Conservation (phyloP, 1,140 invertebrate genomes). For the Drosophila burlai region DNA sequence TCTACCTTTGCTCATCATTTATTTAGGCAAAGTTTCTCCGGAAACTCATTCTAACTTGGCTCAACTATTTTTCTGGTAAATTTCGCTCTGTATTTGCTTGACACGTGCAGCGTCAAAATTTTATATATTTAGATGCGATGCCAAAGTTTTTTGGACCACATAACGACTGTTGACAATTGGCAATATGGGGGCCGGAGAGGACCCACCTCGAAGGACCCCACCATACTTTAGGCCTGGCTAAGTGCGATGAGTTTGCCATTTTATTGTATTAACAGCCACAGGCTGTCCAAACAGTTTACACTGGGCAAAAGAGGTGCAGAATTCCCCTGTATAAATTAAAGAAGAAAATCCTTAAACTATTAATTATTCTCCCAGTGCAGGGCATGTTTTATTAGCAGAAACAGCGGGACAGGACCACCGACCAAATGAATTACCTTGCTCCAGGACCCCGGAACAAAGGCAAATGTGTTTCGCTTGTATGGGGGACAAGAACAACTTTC, state of each 20-base stretch:
- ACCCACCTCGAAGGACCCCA: background rate
- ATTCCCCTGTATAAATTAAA: too few species aligned
- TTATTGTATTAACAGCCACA: constrained; percentile 58
- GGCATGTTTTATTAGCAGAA: constrained; percentile 54
- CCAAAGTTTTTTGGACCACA: constrained; percentile 36
- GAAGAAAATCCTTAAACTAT: background rate
- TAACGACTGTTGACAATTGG: constrained; percentile 52
- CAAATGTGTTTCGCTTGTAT: constrained; percentile 52
- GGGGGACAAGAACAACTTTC: constrained; percentile 41
- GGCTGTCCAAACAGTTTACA: constrained; percentile 39
- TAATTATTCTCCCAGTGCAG: constrained; percentile 21
- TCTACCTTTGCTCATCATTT: constrained; percentile 20
- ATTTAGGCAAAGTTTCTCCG: constrained; percentile 19
- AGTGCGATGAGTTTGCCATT: constrained; percentile 58
- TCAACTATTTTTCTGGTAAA: constrained; percentile 21
- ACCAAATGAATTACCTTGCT: constrained; percentile 59
- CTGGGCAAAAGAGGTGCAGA: background rate
- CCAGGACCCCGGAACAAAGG: constrained; percentile 17
- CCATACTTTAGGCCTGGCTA: constrained; percentile 32
- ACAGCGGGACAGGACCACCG: constrained; percentile 38
- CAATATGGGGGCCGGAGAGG: background rate
- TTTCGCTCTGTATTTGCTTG: constrained; percentile 27
- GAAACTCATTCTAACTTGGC: constrained; percentile 28
- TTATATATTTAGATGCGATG: constrained; percentile 37
- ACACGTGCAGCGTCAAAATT: constrained; percentile 38